Evolutionary conservation across 2,113 vertebrate genomes (phyloP).

Genomic region (Channa maculata): DNA sequence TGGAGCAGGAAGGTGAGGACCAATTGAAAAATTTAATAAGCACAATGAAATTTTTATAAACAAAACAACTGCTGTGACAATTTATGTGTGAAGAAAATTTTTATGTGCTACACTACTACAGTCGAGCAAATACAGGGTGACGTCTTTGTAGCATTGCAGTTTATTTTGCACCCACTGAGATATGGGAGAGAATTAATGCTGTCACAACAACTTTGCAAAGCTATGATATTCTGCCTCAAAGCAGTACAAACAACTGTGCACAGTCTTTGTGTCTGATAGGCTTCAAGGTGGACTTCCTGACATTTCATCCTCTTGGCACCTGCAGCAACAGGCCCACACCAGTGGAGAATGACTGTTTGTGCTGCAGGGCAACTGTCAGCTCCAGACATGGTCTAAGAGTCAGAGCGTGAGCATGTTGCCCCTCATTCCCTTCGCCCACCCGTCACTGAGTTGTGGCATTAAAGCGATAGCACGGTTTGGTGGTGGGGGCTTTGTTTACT

Average conservation of each 20-base stretch:
- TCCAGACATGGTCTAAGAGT: constrained; percentile 23
- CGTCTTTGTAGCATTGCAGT: too few relatives aligned
- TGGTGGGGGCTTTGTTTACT: constrained; percentile 72
- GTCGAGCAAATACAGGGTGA: too few relatives aligned
- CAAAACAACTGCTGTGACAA: too few relatives aligned
- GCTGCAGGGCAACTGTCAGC: constrained; percentile 35
- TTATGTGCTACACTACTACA: too few relatives aligned
- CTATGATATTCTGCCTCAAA: neutral
- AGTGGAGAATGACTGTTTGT: constrained; percentile 1
- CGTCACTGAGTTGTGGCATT: constrained; percentile 57
- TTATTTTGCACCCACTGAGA: neutral
- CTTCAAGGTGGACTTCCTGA: constrained; percentile 19
- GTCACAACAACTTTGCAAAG: neutral
- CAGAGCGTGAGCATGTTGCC: constrained; percentile 6
- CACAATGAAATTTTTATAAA: neutral
- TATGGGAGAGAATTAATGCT: neutral
- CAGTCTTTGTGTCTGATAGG: neutral
- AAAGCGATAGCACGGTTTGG: constrained; percentile 63
- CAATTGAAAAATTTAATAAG: neutral
- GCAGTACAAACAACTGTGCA: neutral
- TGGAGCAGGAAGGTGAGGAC: neutral
- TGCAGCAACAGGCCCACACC: constrained; percentile 24
- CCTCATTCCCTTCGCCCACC: constrained; percentile 35
- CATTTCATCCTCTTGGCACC: constrained; percentile 22
- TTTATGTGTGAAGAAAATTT: neutral